Base-by-base conservation (phyloP, 2,888 invertebrate genomes). In the Brachyopa scutellaris region DNA sequence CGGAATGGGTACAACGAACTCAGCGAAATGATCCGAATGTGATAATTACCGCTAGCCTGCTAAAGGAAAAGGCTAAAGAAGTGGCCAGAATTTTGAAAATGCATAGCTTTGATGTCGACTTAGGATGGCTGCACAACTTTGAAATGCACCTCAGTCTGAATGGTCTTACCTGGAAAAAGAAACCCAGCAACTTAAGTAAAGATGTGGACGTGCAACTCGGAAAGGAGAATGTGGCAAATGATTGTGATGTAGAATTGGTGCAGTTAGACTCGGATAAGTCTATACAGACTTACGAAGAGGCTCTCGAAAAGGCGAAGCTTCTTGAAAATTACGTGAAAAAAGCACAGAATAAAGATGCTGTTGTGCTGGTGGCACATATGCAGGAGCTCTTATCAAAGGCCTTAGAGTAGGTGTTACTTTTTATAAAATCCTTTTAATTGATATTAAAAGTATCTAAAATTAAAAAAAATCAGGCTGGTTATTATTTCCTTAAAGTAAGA, bases 41-140 rank as follows among this genome's bases (percentile, higher is more conserved):
- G 2, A 2, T 23, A 1, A 26, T 67, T 1, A 17, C 8, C n/a
- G 33, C 13, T 19, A 8, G 8, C 7, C 2, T 31, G 13, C 8
- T 33, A 3, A 49, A 26, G 29, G 26, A 8, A n/a, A 74, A 74
- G 7, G 74, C 74, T 17, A 26, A 1, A 2, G 67, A 74, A 49
- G 55, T 74, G 7, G 74, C 49, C 0, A 17, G 0, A 2, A 7
- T 74, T 8, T 21, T 47, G 17, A 66, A 40, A 74, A 8, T 26
- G 7, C 1, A 6, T 23, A 9, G 17, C 9, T 45, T 74, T 9
- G 17, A 59, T 6, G 5, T 42, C 7, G 67, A 74, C n/a, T 26
- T 51, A 8, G 74, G 57, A 6, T 74, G 74, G 67, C 11, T 74
- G 2, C 7, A 26, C 7, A 42, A 17, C 1, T 74, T 74, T 26